phyloP scores from a whole-genome alignment of 2,113 vertebrate genomes.

The Diglossa brunneiventris region DNA sequence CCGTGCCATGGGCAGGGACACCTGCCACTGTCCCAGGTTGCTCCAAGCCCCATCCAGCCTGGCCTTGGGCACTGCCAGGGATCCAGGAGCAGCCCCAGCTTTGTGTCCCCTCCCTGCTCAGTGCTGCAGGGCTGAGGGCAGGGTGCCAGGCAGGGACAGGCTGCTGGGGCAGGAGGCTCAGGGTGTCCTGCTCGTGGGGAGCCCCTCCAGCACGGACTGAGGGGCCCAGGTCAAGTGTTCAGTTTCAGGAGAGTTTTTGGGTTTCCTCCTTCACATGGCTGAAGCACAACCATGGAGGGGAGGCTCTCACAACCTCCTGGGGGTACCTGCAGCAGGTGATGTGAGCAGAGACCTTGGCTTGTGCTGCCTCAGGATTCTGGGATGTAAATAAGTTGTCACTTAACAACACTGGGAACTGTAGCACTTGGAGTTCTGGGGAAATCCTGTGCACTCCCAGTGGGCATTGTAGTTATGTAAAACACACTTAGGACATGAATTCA shows the following conservation, averaged over 20 bases:
- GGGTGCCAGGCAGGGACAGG: background rate
- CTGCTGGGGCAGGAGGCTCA: background rate
- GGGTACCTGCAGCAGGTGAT: background rate
- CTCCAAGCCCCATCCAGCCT: fast-evolving
- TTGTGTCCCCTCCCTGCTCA: background rate
- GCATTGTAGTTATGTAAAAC: background rate
- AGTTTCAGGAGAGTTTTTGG: background rate
- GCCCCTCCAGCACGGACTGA: fast-evolving
- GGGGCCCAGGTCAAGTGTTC: background rate
- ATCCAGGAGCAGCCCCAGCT: background rate
- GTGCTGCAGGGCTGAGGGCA: background rate
- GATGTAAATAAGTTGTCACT: background rate
- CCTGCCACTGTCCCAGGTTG: background rate
- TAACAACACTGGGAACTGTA: background rate
- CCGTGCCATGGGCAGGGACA: background rate
- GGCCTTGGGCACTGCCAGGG: background rate
- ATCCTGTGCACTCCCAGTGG: background rate
- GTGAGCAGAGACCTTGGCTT: background rate
- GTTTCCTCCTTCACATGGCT: background rate
- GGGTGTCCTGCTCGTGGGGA: background rate
- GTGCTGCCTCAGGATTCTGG: background rate
- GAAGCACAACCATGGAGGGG: background rate
- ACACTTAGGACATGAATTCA: background rate
- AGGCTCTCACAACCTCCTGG: background rate
- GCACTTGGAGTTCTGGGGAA: background rate